These are phyloP conservation scores for Hydrolagus affinis DNA, from an alignment of 2,113 vertebrate species.

Conservation along the genomic window DNA sequence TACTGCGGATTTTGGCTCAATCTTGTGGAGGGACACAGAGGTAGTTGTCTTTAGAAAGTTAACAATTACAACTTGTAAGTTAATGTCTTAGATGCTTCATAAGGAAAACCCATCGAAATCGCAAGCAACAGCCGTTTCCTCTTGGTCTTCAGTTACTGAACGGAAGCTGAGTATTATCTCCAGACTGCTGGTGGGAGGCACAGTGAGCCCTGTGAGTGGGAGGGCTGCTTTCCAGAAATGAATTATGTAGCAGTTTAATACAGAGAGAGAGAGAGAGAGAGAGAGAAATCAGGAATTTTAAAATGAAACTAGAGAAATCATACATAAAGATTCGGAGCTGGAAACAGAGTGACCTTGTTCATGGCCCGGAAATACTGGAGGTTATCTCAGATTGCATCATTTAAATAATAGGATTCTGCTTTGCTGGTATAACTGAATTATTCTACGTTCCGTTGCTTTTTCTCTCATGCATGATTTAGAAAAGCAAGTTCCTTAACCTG, in stretches of 20 bases:
- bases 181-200: background rate
- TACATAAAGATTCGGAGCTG: background rate
- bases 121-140: background rate
- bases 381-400: background rate
- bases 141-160: background rate
- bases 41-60: no score
- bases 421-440: background rate
- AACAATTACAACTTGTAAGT: no score
- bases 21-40: no score
- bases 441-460: background rate
- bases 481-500: background rate
- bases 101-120: background rate
- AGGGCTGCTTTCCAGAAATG: background rate
- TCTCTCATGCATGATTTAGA: background rate
- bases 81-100: no score
- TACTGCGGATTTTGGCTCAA: no score
- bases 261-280: background rate
- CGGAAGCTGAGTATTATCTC: background rate
- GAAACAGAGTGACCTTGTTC: background rate
- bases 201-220: no score
- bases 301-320: background rate
- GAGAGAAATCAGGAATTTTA: background rate
- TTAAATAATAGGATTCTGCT: background rate
- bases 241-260: background rate
- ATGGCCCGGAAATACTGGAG: background rate